phyloP scores from a whole-genome alignment of 2,888 invertebrate genomes.

The Rhimphoctona megacephalus region DNA sequence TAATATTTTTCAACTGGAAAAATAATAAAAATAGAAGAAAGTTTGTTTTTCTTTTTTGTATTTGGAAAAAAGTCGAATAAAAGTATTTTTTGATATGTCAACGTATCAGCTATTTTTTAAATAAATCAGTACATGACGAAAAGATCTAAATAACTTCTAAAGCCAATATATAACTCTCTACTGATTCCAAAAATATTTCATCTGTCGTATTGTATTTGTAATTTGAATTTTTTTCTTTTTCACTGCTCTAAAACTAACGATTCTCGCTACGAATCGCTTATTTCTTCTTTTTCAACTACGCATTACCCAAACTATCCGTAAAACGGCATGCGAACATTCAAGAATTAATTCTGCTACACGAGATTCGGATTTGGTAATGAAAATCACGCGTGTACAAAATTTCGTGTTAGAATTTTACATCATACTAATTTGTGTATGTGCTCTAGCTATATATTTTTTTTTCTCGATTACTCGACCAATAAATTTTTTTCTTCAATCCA shows the following conservation, averaged over 20 bases:
- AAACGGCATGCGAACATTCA: slow-evolving; percentile 25
- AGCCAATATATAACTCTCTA: slow-evolving; percentile 75
- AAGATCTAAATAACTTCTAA: slow-evolving; percentile 69
- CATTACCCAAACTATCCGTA: slow-evolving; percentile 49
- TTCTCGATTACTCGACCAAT: slow-evolving; percentile 26
- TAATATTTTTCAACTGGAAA: background rate
- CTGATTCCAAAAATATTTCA: slow-evolving; percentile 82
- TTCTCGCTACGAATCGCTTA: slow-evolving; percentile 11
- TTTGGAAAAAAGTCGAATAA: background rate
- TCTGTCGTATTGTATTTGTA: slow-evolving; percentile 69
- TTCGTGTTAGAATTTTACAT: slow-evolving; percentile 36
- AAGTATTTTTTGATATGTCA: background rate
- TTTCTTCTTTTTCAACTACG: slow-evolving; percentile 28
- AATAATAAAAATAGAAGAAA: background rate
- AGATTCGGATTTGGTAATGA: background rate
- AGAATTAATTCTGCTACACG: slow-evolving; percentile 12
- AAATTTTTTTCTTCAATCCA: slow-evolving; percentile 42
- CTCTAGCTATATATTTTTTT: slow-evolving; percentile 38
- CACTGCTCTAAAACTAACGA: slow-evolving; percentile 54
- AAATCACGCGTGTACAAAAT: slow-evolving; percentile 1
- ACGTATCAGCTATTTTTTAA: background rate
- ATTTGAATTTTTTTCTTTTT: slow-evolving; percentile 21
- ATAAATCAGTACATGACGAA: slow-evolving; percentile 41
- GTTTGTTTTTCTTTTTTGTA: background rate
- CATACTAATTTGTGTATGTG: background rate